Conservation (phyloP, 2,113 vertebrate genomes). For the Hymenochirus boettgeri region DNA sequence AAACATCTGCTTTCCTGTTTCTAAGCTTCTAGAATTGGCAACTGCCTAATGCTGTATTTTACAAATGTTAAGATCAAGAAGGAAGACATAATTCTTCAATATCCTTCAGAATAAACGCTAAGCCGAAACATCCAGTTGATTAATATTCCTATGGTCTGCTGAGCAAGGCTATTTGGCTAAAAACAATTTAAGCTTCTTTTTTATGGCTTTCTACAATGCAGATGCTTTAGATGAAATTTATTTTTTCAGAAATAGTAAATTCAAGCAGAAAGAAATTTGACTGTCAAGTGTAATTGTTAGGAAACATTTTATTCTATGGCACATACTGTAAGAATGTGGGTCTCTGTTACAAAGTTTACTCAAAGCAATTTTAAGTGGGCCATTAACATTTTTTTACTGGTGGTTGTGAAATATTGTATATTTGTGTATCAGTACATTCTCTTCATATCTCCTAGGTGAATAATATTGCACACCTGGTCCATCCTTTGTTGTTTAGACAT, state of each 20-base stretch:
- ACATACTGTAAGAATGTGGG: too few relatives aligned
- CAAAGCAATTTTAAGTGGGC: too few relatives aligned
- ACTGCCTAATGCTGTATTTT: constrained; percentile 25
- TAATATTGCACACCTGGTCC: too few relatives aligned
- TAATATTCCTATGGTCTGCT: constrained; percentile 28
- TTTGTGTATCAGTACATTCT: too few relatives aligned
- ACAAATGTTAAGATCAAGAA: constrained; percentile 21
- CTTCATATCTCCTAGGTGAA: too few relatives aligned
- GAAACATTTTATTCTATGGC: too few relatives aligned
- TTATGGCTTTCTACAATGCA: constrained; percentile 23
- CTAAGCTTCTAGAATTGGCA: constrained; percentile 26
- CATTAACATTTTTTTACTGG: too few relatives aligned
- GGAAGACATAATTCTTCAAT: constrained; percentile 27
- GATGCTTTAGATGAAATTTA: constrained; percentile 26
- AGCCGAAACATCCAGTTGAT: constrained; percentile 25
- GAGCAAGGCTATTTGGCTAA: constrained; percentile 31
- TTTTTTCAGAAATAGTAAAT: constrained; percentile 18
- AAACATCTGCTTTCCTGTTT: constrained; percentile 11
- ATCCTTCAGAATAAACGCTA: constrained; percentile 27
- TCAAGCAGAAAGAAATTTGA: constrained; percentile 5
- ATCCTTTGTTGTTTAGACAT: too few relatives aligned
- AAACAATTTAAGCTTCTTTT: constrained; percentile 29
- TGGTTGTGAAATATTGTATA: too few relatives aligned
- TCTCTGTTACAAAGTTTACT: too few relatives aligned
- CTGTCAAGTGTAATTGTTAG: too few relatives aligned